Conservation (phyloP, 2,888 invertebrate species). For the Zonitis immaculata region DNA sequence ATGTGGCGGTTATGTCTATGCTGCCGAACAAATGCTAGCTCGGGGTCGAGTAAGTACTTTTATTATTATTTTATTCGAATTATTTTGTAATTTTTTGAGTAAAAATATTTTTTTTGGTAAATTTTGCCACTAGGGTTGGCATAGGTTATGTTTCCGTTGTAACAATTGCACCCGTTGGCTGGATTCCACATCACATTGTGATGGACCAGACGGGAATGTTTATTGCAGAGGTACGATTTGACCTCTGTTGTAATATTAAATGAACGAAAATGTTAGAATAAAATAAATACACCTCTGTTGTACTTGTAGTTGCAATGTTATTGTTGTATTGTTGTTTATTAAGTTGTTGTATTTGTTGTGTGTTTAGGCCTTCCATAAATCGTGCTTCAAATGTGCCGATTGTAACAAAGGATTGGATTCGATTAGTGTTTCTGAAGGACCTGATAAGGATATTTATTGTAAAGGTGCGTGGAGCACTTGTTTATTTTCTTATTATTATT, state of each 20-base stretch:
- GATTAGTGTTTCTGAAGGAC: conserved; percentile 87
- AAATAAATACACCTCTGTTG: conserved; percentile 3
- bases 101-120: conserved; percentile 3
- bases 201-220: conserved; percentile 86
- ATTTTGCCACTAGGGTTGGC: conserved; percentile 63
- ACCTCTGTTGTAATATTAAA: no score
- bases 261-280: no score
- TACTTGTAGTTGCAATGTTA: conserved; percentile 8
- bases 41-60: conserved; percentile 81
- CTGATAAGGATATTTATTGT: conserved; percentile 95
- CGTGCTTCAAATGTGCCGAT: conserved; percentile 89
- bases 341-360: conserved; percentile 11
- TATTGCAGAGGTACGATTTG: conserved; percentile 78
- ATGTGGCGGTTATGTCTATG: conserved; percentile 85
- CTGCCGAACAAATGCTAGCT: conserved; percentile 89
- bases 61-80: no score
- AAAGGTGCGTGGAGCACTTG: conserved; percentile 69
- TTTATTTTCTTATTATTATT: neutral
- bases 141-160: conserved; percentile 88
- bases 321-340: conserved; percentile 16
- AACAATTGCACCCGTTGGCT: conserved; percentile 76
- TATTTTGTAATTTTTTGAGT: neutral
- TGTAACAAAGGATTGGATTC: conserved; percentile 87
- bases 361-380: conserved; percentile 82
- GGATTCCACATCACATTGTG: conserved; percentile 86